Percentiles rank a stretch among this genome's conserved stretches.
Conservation (phyloP, 2,888 invertebrate genomes). For the Eupithecia insigniata region DNA sequence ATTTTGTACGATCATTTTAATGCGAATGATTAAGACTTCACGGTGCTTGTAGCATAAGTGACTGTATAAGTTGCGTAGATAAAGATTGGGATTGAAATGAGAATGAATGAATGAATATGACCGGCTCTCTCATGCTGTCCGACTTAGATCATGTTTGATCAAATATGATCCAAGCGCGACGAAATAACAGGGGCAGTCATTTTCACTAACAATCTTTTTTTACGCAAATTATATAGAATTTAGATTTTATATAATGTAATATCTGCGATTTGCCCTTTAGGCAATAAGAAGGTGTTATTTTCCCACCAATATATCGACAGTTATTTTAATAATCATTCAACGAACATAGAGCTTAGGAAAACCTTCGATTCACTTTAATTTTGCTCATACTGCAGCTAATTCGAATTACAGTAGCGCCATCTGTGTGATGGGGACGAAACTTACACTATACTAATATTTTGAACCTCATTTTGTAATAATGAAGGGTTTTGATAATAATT, state of each 20-base stretch:
- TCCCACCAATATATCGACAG: background rate
- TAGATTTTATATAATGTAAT: background rate
- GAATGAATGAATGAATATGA: too few species aligned
- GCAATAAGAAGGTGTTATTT: background rate
- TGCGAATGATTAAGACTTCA: background rate
- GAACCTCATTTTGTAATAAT: background rate
- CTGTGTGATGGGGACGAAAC: background rate
- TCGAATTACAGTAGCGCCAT: background rate
- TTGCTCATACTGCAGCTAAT: background rate
- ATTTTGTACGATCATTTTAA: conserved; percentile 5
- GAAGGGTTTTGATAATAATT: background rate
- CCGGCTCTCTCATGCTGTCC: background rate
- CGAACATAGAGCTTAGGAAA: background rate
- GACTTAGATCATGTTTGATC: background rate
- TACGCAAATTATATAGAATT: background rate
- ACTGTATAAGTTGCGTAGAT: background rate
- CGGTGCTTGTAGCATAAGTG: conserved; percentile 11
- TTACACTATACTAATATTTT: background rate
- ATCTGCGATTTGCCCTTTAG: background rate
- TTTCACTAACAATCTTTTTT: background rate
- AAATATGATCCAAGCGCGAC: background rate
- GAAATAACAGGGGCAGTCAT: background rate
- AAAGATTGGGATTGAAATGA: background rate
- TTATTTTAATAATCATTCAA: background rate
- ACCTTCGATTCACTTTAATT: background rate